These are phyloP conservation scores for Orthonyx spaldingii DNA, from an alignment of 2,113 vertebrate species.

Conservation along the genomic window DNA sequence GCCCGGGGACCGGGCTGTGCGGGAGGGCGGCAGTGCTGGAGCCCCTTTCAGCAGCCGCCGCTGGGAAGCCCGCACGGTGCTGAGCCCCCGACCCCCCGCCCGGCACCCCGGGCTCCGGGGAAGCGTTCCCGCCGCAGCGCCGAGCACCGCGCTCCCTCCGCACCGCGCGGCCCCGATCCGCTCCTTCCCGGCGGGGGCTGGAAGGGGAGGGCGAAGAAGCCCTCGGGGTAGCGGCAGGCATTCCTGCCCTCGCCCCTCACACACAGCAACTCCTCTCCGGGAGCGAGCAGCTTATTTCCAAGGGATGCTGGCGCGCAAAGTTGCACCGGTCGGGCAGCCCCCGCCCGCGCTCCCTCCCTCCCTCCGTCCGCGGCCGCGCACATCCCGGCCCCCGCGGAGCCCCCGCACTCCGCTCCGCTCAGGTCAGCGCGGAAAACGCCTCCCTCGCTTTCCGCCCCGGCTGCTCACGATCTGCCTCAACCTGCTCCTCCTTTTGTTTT, in stretches of 20 bases:
- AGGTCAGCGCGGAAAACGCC: not conserved
- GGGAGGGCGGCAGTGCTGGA: not conserved
- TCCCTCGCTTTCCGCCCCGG: not conserved
- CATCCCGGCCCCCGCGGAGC: not conserved
- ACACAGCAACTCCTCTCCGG: too few species aligned
- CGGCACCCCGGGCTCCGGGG: not conserved
- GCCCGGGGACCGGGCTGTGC: not conserved
- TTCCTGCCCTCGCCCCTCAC: not conserved
- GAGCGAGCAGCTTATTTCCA: not conserved
- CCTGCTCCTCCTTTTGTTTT: conserved; percentile 45
- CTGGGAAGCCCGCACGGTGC: not conserved
- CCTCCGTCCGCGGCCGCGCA: not conserved
- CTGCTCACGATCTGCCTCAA: conserved; percentile 8
- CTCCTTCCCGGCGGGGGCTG: not conserved
- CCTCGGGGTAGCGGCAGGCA: not conserved
- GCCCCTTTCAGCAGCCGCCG: too few species aligned
- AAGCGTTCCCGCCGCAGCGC: not conserved
- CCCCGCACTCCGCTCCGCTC: not conserved
- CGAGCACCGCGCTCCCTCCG: not conserved
- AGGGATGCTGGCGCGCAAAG: not conserved
- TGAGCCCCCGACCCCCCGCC: not conserved
- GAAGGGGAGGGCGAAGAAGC: not conserved
- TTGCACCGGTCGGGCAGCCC: not conserved
- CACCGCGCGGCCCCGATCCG: not conserved
- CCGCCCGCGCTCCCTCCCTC: not conserved